Evolutionary conservation across 2,797 vertebrate species (phyloP).

Genomic region (Chelonia mydas): DNA sequence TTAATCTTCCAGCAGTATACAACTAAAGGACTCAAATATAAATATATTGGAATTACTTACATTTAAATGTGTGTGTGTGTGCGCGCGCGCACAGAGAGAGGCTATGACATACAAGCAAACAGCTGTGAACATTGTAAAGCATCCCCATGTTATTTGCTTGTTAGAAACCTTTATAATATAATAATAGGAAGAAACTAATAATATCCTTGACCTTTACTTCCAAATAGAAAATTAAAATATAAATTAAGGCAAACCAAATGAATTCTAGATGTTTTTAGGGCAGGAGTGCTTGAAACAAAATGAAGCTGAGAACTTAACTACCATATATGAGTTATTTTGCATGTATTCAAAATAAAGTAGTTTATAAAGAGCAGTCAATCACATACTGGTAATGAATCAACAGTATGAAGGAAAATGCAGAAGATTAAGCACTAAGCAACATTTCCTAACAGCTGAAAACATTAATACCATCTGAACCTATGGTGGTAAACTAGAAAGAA

Average conservation of each 20-base stretch:
- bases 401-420: not conserved
- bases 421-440: slow-evolving; percentile 47
- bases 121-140: not conserved
- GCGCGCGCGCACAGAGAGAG: slow-evolving; percentile 5
- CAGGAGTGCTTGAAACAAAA: not conserved
- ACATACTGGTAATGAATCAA: rapidly evolving
- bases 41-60: not conserved
- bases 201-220: not conserved
- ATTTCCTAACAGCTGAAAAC: slow-evolving; percentile 47
- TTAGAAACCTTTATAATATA: rapidly evolving
- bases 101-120: not conserved
- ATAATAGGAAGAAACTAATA: not conserved
- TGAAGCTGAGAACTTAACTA: not conserved
- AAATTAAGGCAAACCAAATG: not conserved
- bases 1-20: slow-evolving; percentile 4
- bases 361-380: not conserved
- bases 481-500: not conserved
- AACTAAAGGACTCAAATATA: slow-evolving; percentile 15
- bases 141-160: rapidly evolving
- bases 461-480: not conserved
- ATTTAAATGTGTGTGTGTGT: not conserved
- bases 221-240: not conserved
- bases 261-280: not conserved
- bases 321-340: rapidly evolving
- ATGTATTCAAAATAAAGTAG: rapidly evolving